Conservation (phyloP, 2,797 vertebrate species). For the Rallus crepitans region DNA sequence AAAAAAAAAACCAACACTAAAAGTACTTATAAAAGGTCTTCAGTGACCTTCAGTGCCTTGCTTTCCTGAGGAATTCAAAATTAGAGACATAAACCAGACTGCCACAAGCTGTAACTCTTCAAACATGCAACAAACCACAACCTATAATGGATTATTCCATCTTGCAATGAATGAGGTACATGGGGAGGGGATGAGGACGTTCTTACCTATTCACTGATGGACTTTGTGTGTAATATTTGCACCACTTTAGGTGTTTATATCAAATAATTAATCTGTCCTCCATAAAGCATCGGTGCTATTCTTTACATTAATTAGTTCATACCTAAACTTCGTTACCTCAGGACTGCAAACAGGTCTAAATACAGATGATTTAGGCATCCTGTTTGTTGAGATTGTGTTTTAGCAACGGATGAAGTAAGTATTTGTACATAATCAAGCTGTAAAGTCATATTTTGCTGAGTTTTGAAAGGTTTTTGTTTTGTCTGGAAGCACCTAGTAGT, state of each 20-base stretch:
- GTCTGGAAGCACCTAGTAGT: background rate
- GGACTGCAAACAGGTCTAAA: background rate
- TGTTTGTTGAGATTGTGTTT: constrained; percentile 22
- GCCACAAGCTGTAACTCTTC: background rate
- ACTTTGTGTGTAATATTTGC: background rate
- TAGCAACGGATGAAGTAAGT: background rate
- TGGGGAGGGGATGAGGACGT: background rate
- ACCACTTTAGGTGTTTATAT: background rate
- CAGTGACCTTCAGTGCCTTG: background rate
- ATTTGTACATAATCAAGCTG: background rate
- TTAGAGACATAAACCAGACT: background rate
- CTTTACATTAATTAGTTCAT: background rate
- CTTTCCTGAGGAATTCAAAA: background rate
- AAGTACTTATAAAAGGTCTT: background rate
- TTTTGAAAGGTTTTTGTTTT: background rate
- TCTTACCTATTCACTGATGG: background rate
- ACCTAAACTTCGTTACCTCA: background rate
- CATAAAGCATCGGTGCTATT: background rate
- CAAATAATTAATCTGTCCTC: background rate
- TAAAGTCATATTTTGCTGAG: background rate
- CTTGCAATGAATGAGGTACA: background rate
- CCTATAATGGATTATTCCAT: background rate
- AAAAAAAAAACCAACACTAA: background rate
- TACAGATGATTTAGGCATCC: background rate
- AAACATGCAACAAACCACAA: background rate